Percentiles rank a stretch among this genome's conserved stretches.
phyloP scores from a whole-genome alignment of 2,888 invertebrate species.

The Miltochrista miniata region DNA sequence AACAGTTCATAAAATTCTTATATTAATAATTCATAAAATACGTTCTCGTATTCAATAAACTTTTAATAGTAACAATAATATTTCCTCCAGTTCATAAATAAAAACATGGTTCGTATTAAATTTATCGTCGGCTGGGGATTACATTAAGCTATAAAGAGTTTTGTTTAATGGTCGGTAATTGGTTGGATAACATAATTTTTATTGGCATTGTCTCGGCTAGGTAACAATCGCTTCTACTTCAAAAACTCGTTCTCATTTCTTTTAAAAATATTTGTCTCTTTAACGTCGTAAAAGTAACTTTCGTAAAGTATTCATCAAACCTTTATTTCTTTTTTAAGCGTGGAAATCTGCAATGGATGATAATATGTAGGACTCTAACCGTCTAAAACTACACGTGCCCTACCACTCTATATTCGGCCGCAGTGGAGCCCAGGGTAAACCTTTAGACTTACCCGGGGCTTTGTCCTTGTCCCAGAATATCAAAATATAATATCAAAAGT shows the following conservation, averaged over 20 bases:
- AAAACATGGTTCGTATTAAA: conserved; percentile 46
- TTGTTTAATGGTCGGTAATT: conserved; percentile 74
- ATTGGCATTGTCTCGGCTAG: conserved; percentile 71
- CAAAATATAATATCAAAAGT: too few species aligned
- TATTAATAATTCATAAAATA: conserved; percentile 32
- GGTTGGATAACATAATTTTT: conserved; percentile 75
- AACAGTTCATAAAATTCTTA: conserved; percentile 17
- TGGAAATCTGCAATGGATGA: too few species aligned
- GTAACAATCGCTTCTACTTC: conserved; percentile 44
- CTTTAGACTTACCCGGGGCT: too few species aligned
- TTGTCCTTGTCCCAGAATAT: too few species aligned
- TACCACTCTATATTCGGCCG: too few species aligned
- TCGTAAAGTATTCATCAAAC: too few species aligned
- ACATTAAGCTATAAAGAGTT: conserved; percentile 69
- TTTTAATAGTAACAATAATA: conserved; percentile 37
- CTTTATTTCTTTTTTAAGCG: too few species aligned
- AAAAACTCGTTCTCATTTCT: conserved; percentile 38
- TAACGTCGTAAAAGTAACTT: too few species aligned
- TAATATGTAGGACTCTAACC: too few species aligned
- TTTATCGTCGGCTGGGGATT: conserved; percentile 49
- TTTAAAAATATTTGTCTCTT: too few species aligned
- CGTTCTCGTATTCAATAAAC: conserved; percentile 30
- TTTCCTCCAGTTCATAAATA: conserved; percentile 45
- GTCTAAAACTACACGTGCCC: too few species aligned
- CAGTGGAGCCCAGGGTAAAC: too few species aligned